phyloP scores from a whole-genome alignment of 2,797 vertebrate species.

The Premnoplex brunnescens region DNA sequence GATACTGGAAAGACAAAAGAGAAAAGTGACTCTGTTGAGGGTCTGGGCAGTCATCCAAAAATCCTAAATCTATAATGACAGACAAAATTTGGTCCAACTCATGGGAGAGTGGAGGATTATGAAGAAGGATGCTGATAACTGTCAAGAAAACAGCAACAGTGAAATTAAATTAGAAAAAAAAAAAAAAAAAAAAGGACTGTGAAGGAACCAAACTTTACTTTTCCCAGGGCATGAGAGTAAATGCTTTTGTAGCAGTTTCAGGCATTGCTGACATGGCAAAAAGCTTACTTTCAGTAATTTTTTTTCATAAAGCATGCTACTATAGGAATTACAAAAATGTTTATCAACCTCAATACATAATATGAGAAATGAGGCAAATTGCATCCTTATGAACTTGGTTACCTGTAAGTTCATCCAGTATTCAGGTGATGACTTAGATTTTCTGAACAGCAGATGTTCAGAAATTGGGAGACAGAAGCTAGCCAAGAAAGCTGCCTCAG shows the following conservation, averaged over 20 bases:
- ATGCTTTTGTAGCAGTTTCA: background rate
- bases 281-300: background rate
- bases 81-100: background rate
- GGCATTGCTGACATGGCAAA: background rate
- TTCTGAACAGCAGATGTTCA: conserved; percentile 45
- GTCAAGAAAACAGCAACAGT: background rate
- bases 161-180: background rate
- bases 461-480: conserved; percentile 4
- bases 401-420: background rate
- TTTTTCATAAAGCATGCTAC: background rate
- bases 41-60: conserved; percentile 8
- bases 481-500: conserved; percentile 28
- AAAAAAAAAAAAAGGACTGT: too few relatives aligned
- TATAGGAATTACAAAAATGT: background rate
- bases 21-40: background rate
- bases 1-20: background rate
- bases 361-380: background rate
- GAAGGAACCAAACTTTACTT: background rate
- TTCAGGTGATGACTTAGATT: conserved; percentile 8
- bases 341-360: background rate
- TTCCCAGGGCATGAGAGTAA: background rate
- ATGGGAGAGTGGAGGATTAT: background rate
- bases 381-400: background rate
- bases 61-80: background rate
- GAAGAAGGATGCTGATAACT: background rate